These are phyloP conservation scores for Cossypha dichroa DNA, from an alignment of 2,797 vertebrate genomes.

Conservation along the genomic window DNA sequence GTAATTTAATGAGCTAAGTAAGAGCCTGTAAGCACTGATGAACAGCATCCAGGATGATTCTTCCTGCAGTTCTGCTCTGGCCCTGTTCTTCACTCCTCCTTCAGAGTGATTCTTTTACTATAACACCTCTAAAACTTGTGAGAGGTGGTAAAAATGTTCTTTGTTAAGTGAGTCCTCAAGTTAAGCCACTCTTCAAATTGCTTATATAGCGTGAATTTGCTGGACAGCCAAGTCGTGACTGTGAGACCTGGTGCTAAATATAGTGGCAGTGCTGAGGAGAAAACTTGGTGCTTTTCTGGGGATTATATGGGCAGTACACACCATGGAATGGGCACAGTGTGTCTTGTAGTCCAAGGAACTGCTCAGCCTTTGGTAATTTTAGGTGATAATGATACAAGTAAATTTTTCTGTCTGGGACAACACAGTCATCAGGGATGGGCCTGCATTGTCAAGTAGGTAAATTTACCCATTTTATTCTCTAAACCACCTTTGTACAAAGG, in stretches of 20 bases:
- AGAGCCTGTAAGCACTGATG: not conserved
- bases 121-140: conserved; percentile 3
- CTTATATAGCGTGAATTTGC: not conserved
- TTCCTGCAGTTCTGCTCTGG: not conserved
- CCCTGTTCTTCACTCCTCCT: not conserved
- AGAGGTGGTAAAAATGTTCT: not conserved
- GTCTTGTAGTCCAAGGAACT: not conserved
- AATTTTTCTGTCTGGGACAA: not conserved
- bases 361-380: not conserved
- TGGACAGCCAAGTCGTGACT: not conserved
- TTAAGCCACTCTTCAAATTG: not conserved
- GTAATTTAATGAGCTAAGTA: not conserved
- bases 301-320: not conserved
- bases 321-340: not conserved
- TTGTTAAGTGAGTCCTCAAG: not conserved
- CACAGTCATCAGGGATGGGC: not conserved
- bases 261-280: not conserved
- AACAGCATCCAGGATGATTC: not conserved
- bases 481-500: not conserved
- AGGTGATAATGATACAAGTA: not conserved
- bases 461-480: not conserved
- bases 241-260: not conserved
- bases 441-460: not conserved
- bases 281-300: not conserved
- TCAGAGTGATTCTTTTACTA: not conserved